Evolutionary conservation across 2,113 vertebrate genomes (phyloP), one percentile per base, ranked within the genome.

Genomic region (Pangasianodon gigas): DNA sequence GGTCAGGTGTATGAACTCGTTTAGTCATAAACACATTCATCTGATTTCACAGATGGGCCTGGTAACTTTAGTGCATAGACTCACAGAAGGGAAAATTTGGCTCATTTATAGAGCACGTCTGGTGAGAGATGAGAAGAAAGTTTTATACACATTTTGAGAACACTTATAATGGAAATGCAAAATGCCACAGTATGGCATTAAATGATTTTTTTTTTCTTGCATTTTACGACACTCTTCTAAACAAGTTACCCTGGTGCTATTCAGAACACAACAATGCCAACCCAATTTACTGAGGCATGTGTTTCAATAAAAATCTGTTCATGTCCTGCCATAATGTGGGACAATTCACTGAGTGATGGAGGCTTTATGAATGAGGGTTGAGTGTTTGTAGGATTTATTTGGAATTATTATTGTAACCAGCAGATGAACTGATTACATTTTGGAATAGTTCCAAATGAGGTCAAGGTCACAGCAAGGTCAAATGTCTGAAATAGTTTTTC

Each of bases 21-120:
- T 86, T 69, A 54, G 18, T 90, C 84, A 80, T 46, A 46, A 54
- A 69, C 14, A 86, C 84, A 69, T 60, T 85, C 84, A 29, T 65
- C 62, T 51, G 60, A 86, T 86, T 86, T 52, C 65, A 86, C 60
- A 69, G 62, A 86, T 52, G 84, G 62, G 46, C 16, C 18, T 69
- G 62, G 62, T 51, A 69, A 69, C 62, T 69, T 85, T 85, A 84
- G 54, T 46, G 84, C 84, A 51, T 52, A 10, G 29, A 69, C 1
- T n/a, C 44, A 32, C 62, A 52, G 62, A 86, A 16, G 46, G 60
- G 84, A 51, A 67, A 19, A 86, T 86, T 52, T 86, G 29, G 44
- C 84, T 67, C 7, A 52, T 51, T 14, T 19, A 32, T 51, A 51
- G 14, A 86, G 46, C 51, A 51, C 3, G 37, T 84, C 21, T 84